phyloP scores from a whole-genome alignment of 2,113 vertebrate species.

The Cettia cetti region DNA sequence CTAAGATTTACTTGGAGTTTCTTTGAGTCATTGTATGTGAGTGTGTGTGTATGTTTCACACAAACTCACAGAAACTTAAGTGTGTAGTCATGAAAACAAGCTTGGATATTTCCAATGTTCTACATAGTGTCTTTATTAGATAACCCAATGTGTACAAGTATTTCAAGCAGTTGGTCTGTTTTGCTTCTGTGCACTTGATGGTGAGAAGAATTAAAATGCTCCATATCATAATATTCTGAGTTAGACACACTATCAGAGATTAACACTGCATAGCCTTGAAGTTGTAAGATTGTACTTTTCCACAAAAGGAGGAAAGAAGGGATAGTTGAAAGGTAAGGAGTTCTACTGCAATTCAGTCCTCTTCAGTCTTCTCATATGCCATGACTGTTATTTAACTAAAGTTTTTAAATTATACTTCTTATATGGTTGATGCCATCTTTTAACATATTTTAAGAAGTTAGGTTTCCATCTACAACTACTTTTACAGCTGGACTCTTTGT shows the following conservation, averaged over 20 bases:
- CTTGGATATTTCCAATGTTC: background rate
- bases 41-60: background rate
- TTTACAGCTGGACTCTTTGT: background rate
- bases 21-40: background rate
- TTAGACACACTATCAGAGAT: background rate
- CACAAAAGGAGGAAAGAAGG: background rate
- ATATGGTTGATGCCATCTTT: background rate
- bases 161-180: background rate
- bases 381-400: background rate
- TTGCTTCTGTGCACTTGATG: background rate
- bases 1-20: background rate
- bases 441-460: background rate
- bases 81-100: background rate
- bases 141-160: background rate
- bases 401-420: background rate
- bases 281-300: background rate
- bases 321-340: background rate
- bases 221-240: conserved; percentile 35
- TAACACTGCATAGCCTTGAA: background rate
- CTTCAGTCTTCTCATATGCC: background rate
- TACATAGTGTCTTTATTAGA: background rate
- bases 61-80: background rate
- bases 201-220: conserved; percentile 27
- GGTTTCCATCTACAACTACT: background rate
- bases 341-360: background rate